phyloP scores from a whole-genome alignment of 1,140 invertebrate species.

The Heliconius hewitsoni region DNA sequence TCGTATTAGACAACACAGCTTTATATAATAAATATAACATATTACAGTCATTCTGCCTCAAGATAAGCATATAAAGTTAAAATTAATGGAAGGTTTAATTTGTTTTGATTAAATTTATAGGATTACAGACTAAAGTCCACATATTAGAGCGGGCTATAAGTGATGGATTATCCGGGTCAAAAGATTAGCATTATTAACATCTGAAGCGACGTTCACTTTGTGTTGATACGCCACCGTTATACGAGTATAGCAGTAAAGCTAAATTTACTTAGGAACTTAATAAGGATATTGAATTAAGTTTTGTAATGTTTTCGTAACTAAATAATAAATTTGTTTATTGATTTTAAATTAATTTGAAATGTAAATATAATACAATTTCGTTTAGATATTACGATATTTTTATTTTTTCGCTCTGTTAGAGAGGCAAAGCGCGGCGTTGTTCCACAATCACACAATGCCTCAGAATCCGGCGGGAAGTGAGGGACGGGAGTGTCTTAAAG shows the following conservation, averaged over 20 bases:
- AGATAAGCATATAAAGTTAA: not conserved
- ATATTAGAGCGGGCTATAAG: constrained; percentile 44
- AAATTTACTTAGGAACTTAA: constrained; percentile 2
- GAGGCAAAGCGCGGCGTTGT: too few species aligned
- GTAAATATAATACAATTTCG: too few species aligned
- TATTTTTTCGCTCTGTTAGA: too few species aligned
- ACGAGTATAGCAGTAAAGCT: not conserved
- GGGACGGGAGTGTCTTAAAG: too few species aligned
- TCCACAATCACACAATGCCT: too few species aligned
- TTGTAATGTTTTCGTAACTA: not conserved
- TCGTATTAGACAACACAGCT: too few species aligned
- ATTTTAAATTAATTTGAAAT: not conserved
- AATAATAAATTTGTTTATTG: not conserved
- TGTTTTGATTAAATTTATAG: constrained; percentile 24
- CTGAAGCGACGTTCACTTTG: constrained; percentile 21
- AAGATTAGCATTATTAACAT: constrained; percentile 50
- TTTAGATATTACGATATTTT: too few species aligned
- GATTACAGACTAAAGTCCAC: constrained; percentile 21
- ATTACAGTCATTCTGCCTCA: not conserved
- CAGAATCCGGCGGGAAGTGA: too few species aligned
- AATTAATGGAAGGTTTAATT: constrained; percentile 8
- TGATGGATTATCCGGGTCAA: constrained; percentile 50
- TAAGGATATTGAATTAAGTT: not conserved
- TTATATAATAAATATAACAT: too few species aligned
- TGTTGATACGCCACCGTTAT: not conserved